A percentile compares a stretch with the other conserved stretches of the same genome.
These are phyloP conservation scores for Ephestia elutella DNA, from an alignment of 1,140 invertebrate species.

Conservation along the genomic window DNA sequence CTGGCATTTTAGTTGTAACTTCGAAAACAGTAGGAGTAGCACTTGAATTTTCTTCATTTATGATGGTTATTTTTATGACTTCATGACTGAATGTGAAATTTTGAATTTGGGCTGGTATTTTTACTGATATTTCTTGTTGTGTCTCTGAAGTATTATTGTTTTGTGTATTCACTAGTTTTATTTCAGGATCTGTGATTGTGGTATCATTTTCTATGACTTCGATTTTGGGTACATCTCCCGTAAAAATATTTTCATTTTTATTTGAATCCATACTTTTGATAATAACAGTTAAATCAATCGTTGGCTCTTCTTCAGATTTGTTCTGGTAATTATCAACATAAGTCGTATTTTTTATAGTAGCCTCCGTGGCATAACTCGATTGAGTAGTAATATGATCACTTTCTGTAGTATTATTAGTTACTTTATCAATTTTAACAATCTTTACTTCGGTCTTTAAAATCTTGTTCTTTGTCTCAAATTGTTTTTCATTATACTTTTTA, in stretches of 20 bases:
- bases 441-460: slow-evolving; percentile 20
- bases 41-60: slow-evolving; percentile 36
- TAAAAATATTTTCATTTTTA: slow-evolving; percentile 15
- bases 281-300: slow-evolving; percentile 53
- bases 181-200: slow-evolving; percentile 14
- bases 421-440: slow-evolving; percentile 16
- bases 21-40: slow-evolving; percentile 41
- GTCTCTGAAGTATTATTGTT: slow-evolving; percentile 18
- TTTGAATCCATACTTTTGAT: slow-evolving; percentile 30
- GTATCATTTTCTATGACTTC: slow-evolving; percentile 30
- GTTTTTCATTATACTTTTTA: slow-evolving; percentile 57
- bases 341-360: slow-evolving; percentile 10
- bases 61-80: slow-evolving; percentile 56
- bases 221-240: slow-evolving; percentile 22
- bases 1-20: slow-evolving; percentile 50
- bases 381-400: slow-evolving; percentile 12
- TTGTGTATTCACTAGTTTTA: slow-evolving; percentile 12
- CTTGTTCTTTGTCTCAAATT: slow-evolving; percentile 31
- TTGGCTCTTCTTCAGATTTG: slow-evolving; percentile 36
- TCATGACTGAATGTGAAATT: slow-evolving; percentile 46
- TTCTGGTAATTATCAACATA: slow-evolving; percentile 11
- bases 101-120: slow-evolving; percentile 16
- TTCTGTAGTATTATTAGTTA: slow-evolving; percentile 10
- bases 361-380: slow-evolving; percentile 9
- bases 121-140: slow-evolving; percentile 16